Conservation (phyloP, 2,797 vertebrate genomes). For the Liparis tanakae region DNA sequence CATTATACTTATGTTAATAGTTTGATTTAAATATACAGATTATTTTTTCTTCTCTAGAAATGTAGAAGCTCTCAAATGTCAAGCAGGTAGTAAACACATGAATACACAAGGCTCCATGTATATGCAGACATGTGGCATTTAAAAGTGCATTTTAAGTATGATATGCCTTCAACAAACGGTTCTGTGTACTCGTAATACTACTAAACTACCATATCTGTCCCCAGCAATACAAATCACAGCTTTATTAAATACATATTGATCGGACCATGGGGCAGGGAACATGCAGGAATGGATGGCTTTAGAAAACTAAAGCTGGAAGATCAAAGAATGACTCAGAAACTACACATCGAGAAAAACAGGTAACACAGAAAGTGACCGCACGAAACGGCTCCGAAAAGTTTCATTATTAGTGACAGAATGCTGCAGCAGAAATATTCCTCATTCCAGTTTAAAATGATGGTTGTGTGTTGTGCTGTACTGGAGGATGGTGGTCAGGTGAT, state of each 20-base stretch:
- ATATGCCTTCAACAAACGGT: not conserved
- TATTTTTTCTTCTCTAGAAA: not conserved
- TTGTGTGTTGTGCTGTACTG: not conserved
- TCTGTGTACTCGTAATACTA: not conserved
- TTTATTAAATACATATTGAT: not conserved
- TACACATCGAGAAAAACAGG: not conserved
- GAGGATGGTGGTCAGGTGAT: slow-evolving; percentile 4
- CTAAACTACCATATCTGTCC: not conserved
- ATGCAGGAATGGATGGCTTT: not conserved
- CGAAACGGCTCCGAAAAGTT: not conserved
- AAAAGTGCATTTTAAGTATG: not conserved
- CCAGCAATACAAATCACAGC: not conserved
- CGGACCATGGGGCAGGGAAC: not conserved
- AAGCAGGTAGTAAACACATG: not conserved
- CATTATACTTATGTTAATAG: not conserved
- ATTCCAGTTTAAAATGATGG: slow-evolving; percentile 6
- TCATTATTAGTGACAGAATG: slow-evolving; percentile 3
- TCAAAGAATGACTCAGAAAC: slow-evolving; percentile 3
- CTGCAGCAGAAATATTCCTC: slow-evolving; percentile 3
- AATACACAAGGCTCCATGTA: not conserved
- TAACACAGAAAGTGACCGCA: not conserved
- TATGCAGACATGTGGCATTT: not conserved
- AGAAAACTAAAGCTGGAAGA: slow-evolving; percentile 3
- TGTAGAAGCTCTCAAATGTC: not conserved
- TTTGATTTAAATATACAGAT: not conserved